Evolutionary conservation across 2,113 vertebrate species (phyloP).

Genomic region (Forbesichthys agassizii): DNA sequence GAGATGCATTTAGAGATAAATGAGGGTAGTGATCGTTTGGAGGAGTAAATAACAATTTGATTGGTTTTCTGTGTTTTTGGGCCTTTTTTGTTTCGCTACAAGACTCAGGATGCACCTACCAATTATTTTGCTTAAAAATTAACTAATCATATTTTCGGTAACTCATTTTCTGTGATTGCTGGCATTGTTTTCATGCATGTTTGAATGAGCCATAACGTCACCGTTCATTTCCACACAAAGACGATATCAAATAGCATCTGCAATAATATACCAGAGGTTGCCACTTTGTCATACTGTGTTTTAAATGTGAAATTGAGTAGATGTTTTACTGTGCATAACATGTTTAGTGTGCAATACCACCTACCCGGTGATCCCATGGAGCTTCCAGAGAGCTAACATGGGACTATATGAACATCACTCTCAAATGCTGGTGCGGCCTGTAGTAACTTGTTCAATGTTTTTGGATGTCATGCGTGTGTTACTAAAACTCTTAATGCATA

Average conservation of each 20-base stretch:
- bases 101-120: constrained; percentile 46
- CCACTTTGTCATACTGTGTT: constrained; percentile 58
- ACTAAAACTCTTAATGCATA: not conserved
- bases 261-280: constrained; percentile 51
- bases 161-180: constrained; percentile 38
- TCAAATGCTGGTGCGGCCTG: constrained; percentile 43
- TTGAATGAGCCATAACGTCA: constrained; percentile 37
- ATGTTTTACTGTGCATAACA: constrained; percentile 56
- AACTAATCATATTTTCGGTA: constrained; percentile 18
- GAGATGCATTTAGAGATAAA: not conserved
- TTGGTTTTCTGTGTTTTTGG: constrained; percentile 42
- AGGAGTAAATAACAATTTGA: constrained; percentile 12
- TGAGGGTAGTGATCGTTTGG: constrained; percentile 8
- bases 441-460: constrained; percentile 27
- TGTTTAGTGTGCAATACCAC: constrained; percentile 66
- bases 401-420: constrained; percentile 32
- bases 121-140: constrained; percentile 40
- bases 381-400: constrained; percentile 27
- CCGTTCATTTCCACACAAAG: constrained; percentile 45
- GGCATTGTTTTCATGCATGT: constrained; percentile 56
- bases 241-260: constrained; percentile 46
- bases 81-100: constrained; percentile 38
- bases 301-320: constrained; percentile 59
- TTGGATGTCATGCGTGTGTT: not conserved
- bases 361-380: constrained; percentile 40